Conservation (phyloP, 2,113 vertebrate genomes). For the Paramormyrops kingsleyae region DNA sequence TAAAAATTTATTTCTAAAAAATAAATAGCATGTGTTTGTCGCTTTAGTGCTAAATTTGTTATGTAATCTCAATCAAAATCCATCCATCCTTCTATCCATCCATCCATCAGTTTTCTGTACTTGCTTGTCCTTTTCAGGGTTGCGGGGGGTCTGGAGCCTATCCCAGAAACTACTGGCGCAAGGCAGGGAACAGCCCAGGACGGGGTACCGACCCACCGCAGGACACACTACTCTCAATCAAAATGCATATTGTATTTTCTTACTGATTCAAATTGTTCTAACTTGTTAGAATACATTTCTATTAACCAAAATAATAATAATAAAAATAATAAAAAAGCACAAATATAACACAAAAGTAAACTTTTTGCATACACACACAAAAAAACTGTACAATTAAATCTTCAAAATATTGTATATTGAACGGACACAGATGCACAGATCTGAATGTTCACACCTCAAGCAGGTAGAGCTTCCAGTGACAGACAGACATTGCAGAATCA, state of each 20-base stretch:
- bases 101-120: not conserved
- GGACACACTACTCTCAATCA: not conserved
- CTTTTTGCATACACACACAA: not conserved
- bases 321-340: too few species aligned
- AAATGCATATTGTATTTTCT: not conserved
- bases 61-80: not conserved
- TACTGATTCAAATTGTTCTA: not conserved
- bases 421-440: not conserved
- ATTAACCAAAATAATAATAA: too few species aligned
- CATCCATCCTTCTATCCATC: not conserved
- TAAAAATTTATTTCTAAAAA: too few species aligned
- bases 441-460: not conserved
- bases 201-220: not conserved
- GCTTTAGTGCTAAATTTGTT: not conserved
- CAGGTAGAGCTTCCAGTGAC: not conserved
- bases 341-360: not conserved
- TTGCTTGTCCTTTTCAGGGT: not conserved
- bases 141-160: not conserved
- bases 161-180: not conserved
- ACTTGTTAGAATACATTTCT: not conserved
- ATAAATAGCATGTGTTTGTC: not conserved
- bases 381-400: not conserved
- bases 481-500: not conserved
- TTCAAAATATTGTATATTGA: not conserved
- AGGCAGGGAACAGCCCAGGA: not conserved